Base-by-base conservation (phyloP, 2,888 invertebrate species). In the Frankliniella fusca region DNA sequence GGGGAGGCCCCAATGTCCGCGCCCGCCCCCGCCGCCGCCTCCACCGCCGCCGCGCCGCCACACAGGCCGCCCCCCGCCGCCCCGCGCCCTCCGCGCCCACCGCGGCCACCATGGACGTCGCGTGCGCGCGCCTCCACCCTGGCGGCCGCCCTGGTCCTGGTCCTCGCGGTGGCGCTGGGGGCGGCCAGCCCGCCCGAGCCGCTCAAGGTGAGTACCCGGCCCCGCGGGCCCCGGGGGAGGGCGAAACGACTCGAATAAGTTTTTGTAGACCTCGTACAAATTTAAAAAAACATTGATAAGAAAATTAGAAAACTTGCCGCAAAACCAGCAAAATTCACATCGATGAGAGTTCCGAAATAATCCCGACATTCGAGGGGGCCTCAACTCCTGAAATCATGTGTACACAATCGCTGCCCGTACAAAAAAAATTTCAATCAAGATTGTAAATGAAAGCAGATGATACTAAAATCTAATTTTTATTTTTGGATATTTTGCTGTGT, bases 281-380 rank as follows among this genome's bases (percentile, higher is more conserved):
- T n/a, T 70, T 70, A 70, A 70, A 70, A 70, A 70, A 0, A 70
- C 70, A 70, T 70, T 70, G 20, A n/a, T n/a, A n/a, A n/a, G n/a
- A n/a, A n/a, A n/a, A n/a, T n/a, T n/a, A n/a, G n/a, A n/a, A n/a
- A n/a, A n/a, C n/a, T n/a, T n/a, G n/a, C n/a, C n/a, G n/a, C n/a
- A n/a, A n/a, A n/a, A n/a, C n/a, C n/a, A n/a, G n/a, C n/a, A n/a
- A n/a, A n/a, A n/a, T n/a, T n/a, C n/a, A n/a, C n/a, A n/a, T n/a
- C n/a, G n/a, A n/a, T n/a, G n/a, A n/a, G n/a, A n/a, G n/a, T n/a
- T n/a, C n/a, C n/a, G n/a, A n/a, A n/a, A n/a, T n/a, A n/a, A n/a
- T n/a, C n/a, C n/a, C n/a, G n/a, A n/a, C n/a, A n/a, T n/a, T n/a
- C n/a, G n/a, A n/a, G n/a, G n/a, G n/a, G n/a, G n/a, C n/a, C n/a